These are phyloP conservation scores for Bos taurus DNA, from an alignment of 2,113 vertebrate genomes.

Conservation along the genomic window DNA sequence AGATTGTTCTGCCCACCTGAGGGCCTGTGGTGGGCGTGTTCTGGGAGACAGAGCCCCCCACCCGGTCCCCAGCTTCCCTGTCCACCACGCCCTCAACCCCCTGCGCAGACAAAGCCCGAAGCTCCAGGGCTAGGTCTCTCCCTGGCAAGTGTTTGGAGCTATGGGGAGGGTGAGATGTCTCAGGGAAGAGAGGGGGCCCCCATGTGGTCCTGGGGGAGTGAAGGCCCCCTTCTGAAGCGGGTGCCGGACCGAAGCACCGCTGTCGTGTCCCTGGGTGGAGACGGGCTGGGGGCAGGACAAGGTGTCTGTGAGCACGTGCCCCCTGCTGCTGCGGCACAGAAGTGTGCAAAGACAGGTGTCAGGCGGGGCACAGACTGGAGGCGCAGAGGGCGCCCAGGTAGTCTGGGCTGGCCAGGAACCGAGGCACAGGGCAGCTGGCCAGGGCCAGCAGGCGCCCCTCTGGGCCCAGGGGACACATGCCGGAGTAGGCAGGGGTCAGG, in stretches of 20 bases:
- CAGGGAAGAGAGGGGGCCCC: background rate
- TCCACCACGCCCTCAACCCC: background rate
- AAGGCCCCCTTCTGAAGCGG: background rate
- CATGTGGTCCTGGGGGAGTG: background rate
- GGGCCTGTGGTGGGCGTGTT: too few relatives aligned
- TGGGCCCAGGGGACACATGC: background rate
- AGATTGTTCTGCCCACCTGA: background rate
- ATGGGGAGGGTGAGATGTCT: background rate
- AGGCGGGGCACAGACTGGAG: rapidly evolving
- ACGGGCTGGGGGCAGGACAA: rapidly evolving
- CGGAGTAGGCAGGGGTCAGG: too few relatives aligned
- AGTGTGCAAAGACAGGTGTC: background rate
- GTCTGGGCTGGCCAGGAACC: background rate
- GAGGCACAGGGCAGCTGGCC: background rate
- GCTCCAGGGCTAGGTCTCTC: background rate
- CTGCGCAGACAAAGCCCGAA: rapidly evolving
- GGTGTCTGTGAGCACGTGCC: background rate
- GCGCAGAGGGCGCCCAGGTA: background rate
- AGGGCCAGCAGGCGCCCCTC: rapidly evolving
- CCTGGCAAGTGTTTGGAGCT: background rate
- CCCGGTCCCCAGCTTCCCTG: background rate
- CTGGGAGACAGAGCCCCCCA: rapidly evolving
- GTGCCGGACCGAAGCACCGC: rapidly evolving
- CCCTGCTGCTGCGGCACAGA: rapidly evolving
- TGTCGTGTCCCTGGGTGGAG: rapidly evolving